These are phyloP conservation scores for Rhizoglyphus robini DNA, from an alignment of 1,140 invertebrate genomes.

Conservation along the genomic window DNA sequence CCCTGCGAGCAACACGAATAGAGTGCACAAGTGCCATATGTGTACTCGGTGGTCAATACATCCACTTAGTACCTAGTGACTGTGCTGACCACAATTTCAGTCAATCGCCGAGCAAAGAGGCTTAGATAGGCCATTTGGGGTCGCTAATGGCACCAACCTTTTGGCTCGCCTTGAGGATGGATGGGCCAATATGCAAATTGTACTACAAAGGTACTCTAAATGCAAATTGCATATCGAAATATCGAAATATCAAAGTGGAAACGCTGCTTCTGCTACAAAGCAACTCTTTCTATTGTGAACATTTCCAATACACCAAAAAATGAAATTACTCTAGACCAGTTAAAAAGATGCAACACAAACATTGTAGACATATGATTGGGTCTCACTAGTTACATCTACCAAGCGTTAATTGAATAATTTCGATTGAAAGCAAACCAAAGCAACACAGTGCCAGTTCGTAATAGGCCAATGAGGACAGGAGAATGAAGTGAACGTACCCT, in stretches of 20 bases:
- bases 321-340: background rate
- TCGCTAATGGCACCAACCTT: too few species aligned
- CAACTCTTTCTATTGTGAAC: background rate
- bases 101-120: background rate
- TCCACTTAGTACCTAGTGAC: background rate
- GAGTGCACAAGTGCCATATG: background rate
- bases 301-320: background rate
- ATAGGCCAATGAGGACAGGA: too few species aligned
- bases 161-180: too few species aligned
- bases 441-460: too few species aligned
- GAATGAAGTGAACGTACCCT: background rate
- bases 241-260: background rate
- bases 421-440: too few species aligned
- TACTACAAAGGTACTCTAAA: constrained; percentile 8
- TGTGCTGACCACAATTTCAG: background rate
- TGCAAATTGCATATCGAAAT: background rate
- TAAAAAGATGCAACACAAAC: background rate
- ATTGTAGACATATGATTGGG: background rate
- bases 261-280: background rate
- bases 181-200: background rate
- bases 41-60: background rate
- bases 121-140: background rate
- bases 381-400: too few species aligned
- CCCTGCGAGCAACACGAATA: too few species aligned
- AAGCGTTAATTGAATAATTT: too few species aligned